These are phyloP conservation scores for Gymnorhina tibicen DNA, from an alignment of 2,113 vertebrate genomes.

Conservation along the genomic window DNA sequence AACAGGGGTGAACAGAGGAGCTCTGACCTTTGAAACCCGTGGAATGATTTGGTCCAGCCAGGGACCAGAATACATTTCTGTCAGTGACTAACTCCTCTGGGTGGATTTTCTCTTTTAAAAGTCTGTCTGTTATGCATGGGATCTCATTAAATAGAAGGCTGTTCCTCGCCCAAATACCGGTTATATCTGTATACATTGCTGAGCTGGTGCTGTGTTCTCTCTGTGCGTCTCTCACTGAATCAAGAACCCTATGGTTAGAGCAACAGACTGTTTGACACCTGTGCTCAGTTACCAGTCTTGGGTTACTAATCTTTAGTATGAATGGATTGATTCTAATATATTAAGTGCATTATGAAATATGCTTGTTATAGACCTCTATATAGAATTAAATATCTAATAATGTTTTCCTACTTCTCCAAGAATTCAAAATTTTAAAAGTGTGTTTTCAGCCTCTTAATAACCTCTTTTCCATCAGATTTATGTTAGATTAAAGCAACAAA, in stretches of 20 bases:
- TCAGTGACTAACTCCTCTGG: not conserved
- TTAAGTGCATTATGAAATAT: not conserved
- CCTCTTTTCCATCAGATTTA: not conserved
- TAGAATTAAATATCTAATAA: not conserved
- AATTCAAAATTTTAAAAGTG: not conserved
- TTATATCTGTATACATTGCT: not conserved
- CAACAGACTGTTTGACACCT: not conserved
- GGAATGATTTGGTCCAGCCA: not conserved
- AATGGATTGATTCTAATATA: not conserved
- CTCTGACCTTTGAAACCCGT: not conserved
- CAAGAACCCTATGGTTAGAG: not conserved
- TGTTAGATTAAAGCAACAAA: not conserved
- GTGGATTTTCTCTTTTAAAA: not conserved
- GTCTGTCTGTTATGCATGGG: not conserved
- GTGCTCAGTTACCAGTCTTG: not conserved
- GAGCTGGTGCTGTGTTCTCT: not conserved
- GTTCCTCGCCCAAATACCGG: not conserved
- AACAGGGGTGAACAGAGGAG: not conserved
- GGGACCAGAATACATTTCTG: not conserved
- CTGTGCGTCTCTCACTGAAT: not conserved
- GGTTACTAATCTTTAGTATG: not conserved
- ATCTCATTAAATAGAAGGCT: not conserved
- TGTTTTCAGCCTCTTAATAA: not conserved
- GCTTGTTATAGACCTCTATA: not conserved
- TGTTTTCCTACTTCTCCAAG: not conserved